A percentile compares a stretch with the other conserved stretches of the same genome.
These are phyloP conservation scores for Theocolax elegans DNA, from an alignment of 1,140 invertebrate species.

Conservation along the genomic window DNA sequence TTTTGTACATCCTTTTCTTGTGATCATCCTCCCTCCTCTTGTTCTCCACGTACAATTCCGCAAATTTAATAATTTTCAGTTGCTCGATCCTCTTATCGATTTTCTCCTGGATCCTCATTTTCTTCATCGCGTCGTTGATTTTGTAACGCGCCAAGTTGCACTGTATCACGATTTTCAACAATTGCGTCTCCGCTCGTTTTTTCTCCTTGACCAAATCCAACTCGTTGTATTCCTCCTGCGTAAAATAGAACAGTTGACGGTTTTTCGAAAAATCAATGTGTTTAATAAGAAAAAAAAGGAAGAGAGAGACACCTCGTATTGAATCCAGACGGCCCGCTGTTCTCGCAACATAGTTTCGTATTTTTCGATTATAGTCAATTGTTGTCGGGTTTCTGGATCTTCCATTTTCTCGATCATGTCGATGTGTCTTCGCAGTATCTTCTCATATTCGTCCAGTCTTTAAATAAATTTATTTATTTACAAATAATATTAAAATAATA, in stretches of 20 bases:
- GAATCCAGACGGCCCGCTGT: constrained; percentile 15
- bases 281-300: no score
- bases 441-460: constrained; percentile 34
- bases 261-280: no score
- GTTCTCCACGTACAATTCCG: constrained; percentile 21
- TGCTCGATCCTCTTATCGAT: constrained; percentile 23
- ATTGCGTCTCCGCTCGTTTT: neutral
- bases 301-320: constrained; percentile 39
- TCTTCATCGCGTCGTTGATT: constrained; percentile 6
- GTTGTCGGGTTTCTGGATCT: constrained; percentile 25
- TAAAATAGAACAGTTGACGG: no score
- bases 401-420: constrained; percentile 24
- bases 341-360: constrained; percentile 22
- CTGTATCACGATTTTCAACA: constrained; percentile 5
- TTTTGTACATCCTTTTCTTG: neutral
- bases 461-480: neutral
- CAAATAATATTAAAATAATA: neutral
- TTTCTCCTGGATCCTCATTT: constrained; percentile 10
- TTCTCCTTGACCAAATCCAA: constrained; percentile 20
- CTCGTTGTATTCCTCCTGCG: constrained; percentile 28
- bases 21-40: constrained; percentile 22
- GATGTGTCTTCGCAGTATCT: constrained; percentile 2
- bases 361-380: constrained; percentile 12
- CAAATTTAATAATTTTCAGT: constrained; percentile 31
- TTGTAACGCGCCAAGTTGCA: constrained; percentile 8